phyloP scores from a whole-genome alignment of 2,113 vertebrate species.

The Cromileptes altivelis region DNA sequence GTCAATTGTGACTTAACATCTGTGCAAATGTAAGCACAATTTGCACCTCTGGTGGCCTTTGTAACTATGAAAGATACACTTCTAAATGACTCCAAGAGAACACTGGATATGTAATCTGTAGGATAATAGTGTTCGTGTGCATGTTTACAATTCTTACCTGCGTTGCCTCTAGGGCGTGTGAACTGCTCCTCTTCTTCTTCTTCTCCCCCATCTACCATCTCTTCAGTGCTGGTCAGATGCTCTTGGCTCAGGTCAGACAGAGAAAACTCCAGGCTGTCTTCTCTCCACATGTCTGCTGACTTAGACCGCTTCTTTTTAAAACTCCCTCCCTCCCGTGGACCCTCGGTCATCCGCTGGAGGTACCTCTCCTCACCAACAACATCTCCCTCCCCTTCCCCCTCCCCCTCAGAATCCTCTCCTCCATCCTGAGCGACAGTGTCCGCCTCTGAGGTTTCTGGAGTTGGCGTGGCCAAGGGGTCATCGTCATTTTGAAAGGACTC shows the following conservation, averaged over 20 bases:
- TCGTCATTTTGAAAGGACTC: slow-evolving; percentile 90
- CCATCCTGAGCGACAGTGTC: slow-evolving; percentile 85
- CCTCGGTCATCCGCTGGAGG: slow-evolving; percentile 85
- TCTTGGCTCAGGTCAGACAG: slow-evolving; percentile 97
- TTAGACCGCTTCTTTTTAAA: slow-evolving; percentile 98
- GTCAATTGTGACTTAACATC: background rate
- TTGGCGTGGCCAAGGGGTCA: slow-evolving; percentile 68
- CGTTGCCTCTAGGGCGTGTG: slow-evolving; percentile 40
- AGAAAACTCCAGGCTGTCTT: slow-evolving; percentile 97
- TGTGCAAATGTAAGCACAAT: background rate
- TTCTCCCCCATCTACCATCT: slow-evolving; percentile 90
- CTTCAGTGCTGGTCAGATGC: slow-evolving; percentile 96
- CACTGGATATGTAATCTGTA: background rate
- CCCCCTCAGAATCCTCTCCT: slow-evolving; percentile 86
- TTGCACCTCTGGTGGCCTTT: background rate
- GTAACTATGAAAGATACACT: background rate
- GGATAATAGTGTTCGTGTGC: background rate
- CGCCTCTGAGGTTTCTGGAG: slow-evolving; percentile 87
- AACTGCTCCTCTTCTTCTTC: slow-evolving; percentile 83
- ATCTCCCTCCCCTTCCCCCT: slow-evolving; percentile 77
- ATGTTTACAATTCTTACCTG: slow-evolving; percentile 57
- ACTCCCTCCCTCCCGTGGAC: slow-evolving; percentile 82
- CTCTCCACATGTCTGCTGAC: slow-evolving; percentile 97
- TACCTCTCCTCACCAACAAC: slow-evolving; percentile 81
- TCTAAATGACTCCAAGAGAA: background rate